Evolutionary conservation across 2,113 vertebrate genomes (phyloP), one percentile per base, ranked within the genome.

Genomic region (Bubo bubo): DNA sequence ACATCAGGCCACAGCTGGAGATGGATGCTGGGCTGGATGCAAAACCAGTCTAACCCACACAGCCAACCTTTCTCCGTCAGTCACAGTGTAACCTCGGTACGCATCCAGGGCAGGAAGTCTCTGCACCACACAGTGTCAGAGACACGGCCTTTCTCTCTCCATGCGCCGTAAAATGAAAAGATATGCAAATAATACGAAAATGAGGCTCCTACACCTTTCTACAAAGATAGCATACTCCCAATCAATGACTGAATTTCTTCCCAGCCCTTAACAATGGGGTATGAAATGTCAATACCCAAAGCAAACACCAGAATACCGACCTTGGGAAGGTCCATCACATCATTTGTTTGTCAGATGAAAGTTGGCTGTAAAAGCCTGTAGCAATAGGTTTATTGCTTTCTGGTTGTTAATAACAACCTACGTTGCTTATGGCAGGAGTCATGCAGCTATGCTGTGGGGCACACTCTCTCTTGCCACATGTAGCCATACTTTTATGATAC

Each of bases 71-170:
- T 32, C 4, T 85, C 74, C 12, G 1, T 32, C 10, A 7, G 32
- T n/a, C 56, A 28, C 0, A 0, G 56, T 24, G 13, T n/a, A 73
- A 53, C 37, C 45, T 66, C 26, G 0, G 50, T 12, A 55, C 0
- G 0, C 11, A 55, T 2, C 32, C 5, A 1, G 14, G 43, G 18
- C 3, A 2, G 30, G 60, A 81, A 15, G 14, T 28, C 27, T 45
- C 50, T 41, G 26, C 28, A 35, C 22, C 45, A 49, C 39, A 28
- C 14, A 19, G 27, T 3, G 2, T 15, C 71, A 73, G 0, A 0
- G 67, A 39, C 39, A 26, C 2, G 5, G 23, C 24, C 45, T 80
- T 60, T 26, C 79, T 64, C 21, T 75, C n/a, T 49, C 28, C 12
- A n/a, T 4, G 0, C n/a, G 35, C 55, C 50, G 32, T 23, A 55